Evolutionary conservation across 2,113 vertebrate genomes (phyloP).

Genomic region (Ochotona curzoniae): DNA sequence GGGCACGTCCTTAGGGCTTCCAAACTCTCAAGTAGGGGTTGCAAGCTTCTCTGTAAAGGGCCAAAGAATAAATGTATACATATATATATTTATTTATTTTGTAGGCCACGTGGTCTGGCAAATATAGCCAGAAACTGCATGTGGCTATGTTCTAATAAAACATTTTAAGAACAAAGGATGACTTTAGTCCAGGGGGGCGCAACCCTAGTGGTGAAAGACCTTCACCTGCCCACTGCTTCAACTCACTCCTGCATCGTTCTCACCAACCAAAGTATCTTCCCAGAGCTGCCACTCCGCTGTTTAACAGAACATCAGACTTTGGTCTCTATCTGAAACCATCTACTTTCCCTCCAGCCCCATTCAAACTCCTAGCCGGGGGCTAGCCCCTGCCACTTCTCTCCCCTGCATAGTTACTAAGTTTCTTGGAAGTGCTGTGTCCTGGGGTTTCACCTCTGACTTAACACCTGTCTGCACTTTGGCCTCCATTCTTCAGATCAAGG

Average conservation of each 20-base stretch:
- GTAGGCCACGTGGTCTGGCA: background rate
- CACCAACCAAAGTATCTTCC: background rate
- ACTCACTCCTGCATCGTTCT: background rate
- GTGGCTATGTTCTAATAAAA: background rate
- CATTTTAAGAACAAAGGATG: background rate
- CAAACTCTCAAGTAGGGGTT: background rate
- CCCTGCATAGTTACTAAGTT: background rate
- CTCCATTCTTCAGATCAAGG: background rate
- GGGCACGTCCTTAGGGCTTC: background rate
- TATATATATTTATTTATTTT: background rate
- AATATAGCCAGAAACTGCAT: background rate
- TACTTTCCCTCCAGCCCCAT: background rate
- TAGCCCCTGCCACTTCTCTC: background rate
- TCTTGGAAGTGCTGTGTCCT: background rate
- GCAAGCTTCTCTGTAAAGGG: background rate
- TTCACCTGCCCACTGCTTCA: rapidly evolving
- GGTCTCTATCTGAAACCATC: background rate
- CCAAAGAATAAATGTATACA: background rate
- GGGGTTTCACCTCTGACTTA: background rate
- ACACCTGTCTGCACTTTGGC: background rate
- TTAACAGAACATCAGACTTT: background rate
- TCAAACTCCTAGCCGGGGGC: background rate
- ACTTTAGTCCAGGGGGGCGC: background rate
- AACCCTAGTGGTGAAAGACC: too few relatives aligned
- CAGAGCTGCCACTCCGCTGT: background rate